Evolutionary conservation across 2,888 invertebrate species (phyloP).

Genomic region (Micropterix aruncella): DNA sequence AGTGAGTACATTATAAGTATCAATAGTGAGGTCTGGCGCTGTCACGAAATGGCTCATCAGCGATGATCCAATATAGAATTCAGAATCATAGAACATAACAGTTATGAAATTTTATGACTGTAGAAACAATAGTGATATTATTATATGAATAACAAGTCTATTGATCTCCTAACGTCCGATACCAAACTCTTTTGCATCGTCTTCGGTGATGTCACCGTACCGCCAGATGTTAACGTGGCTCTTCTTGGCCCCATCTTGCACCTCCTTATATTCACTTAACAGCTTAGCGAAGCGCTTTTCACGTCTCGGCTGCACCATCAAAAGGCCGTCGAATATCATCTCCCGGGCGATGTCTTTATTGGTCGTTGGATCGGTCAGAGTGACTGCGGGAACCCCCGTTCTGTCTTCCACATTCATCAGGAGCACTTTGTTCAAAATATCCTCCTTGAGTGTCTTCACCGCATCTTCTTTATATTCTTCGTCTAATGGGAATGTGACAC

Average conservation of each 20-base stretch:
- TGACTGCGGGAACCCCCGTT: conserved; percentile 40
- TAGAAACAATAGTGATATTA: too few relatives aligned
- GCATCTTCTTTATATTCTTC: conserved; percentile 73
- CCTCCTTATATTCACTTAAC: conserved; percentile 68
- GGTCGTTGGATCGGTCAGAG: conserved; percentile 34
- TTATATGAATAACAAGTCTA: background rate
- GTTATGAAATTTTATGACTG: too few relatives aligned
- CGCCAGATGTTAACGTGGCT: conserved; percentile 88
- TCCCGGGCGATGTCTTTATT: conserved; percentile 39
- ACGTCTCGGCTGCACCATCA: conserved; percentile 65
- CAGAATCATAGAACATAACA: too few relatives aligned
- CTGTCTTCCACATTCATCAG: conserved; percentile 75
- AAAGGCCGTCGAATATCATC: conserved; percentile 69
- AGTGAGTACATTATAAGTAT: too few relatives aligned
- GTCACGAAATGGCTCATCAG: too few relatives aligned
- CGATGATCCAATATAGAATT: too few relatives aligned
- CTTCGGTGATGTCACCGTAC: conserved; percentile 96
- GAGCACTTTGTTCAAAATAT: conserved; percentile 58
- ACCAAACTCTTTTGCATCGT: conserved; percentile 56
- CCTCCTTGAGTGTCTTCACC: conserved; percentile 45
- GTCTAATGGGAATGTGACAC: conserved; percentile 73
- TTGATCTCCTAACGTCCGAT: conserved; percentile 23
- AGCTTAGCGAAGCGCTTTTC: conserved; percentile 71
- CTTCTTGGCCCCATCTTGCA: conserved; percentile 77
- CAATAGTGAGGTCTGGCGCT: too few relatives aligned